Conservation (phyloP, 2,113 vertebrate species). For the Hippopotamus amphibius region DNA sequence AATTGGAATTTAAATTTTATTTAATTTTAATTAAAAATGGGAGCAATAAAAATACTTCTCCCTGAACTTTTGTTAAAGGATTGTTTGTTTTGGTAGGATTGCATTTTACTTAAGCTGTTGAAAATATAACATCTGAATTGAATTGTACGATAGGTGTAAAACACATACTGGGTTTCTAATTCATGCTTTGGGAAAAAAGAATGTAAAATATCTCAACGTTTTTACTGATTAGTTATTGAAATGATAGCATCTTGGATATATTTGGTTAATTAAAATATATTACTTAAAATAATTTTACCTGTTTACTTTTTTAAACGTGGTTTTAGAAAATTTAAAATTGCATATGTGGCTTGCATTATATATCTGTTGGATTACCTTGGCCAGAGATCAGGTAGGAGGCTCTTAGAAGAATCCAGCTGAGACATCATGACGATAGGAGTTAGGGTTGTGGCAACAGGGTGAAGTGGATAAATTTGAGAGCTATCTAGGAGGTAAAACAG, state of each 20-base stretch:
- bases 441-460: neutral
- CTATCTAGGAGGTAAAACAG: neutral
- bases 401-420: neutral
- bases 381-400: neutral
- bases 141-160: neutral
- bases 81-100: conserved; percentile 16
- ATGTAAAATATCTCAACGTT: neutral
- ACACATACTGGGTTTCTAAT: neutral
- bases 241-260: neutral
- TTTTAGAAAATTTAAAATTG: neutral
- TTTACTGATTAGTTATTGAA: neutral
- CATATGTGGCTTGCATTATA: rapidly evolving
- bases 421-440: neutral
- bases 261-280: neutral
- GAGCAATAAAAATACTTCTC: neutral
- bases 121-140: neutral
- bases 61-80: neutral
- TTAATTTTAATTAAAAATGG: conserved; percentile 9
- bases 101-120: neutral
- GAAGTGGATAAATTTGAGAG: neutral
- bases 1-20: neutral
- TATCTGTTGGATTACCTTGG: neutral
- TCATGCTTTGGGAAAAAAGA: neutral
- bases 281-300: neutral
- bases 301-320: neutral